A percentile compares a stretch with the other conserved stretches of the same genome.
Evolutionary conservation across 2,797 vertebrate genomes (phyloP).

Genomic region (Podarcis siculus): DNA sequence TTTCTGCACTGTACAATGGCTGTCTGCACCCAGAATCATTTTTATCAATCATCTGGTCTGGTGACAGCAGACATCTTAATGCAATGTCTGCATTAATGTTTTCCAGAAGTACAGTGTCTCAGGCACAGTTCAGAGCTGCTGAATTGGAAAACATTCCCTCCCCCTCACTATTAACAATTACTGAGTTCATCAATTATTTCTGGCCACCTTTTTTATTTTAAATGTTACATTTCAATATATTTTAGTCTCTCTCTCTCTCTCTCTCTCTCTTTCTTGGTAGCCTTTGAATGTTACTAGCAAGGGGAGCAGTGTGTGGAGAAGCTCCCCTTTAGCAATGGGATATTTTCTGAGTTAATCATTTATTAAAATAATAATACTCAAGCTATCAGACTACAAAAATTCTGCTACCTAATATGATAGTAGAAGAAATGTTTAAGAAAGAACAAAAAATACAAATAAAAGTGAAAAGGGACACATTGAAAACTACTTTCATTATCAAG

Average conservation of each 20-base stretch:
- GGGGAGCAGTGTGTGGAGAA: background rate
- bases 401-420: slow-evolving; percentile 15
- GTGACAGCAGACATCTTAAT: slow-evolving; percentile 50
- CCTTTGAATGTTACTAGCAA: background rate
- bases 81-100: slow-evolving; percentile 30
- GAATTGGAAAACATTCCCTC: slow-evolving; percentile 17
- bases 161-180: background rate
- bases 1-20: slow-evolving; percentile 24
- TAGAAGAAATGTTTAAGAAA: slow-evolving; percentile 16
- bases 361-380: slow-evolving; percentile 3
- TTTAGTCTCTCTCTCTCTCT: background rate
- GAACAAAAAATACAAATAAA: slow-evolving; percentile 12
- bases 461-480: slow-evolving; percentile 10
- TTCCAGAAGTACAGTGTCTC: slow-evolving; percentile 22
- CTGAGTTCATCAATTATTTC: slow-evolving; percentile 30
- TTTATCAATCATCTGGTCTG: slow-evolving; percentile 50
- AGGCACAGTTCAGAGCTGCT: background rate
- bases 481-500: background rate
- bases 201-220: slow-evolving; percentile 7
- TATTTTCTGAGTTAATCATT: slow-evolving; percentile 26
- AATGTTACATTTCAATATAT: slow-evolving; percentile 30
- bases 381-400: background rate
- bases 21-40: slow-evolving; percentile 46
- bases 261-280: background rate
- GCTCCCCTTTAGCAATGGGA: background rate